Evolutionary conservation across 2,797 vertebrate species (phyloP).

Genomic region (Enteromius fasciolatus): DNA sequence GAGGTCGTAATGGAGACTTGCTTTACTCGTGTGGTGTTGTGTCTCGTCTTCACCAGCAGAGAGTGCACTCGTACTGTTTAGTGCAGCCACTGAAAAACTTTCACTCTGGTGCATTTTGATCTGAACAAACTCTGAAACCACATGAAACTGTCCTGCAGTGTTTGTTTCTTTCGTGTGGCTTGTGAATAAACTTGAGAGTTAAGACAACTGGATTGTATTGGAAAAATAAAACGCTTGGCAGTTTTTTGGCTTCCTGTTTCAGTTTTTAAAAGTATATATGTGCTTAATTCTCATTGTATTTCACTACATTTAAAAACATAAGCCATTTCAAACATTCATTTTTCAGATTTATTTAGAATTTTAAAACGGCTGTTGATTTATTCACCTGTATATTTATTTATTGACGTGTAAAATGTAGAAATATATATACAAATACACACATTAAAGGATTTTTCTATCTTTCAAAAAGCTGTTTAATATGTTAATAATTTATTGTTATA

Average conservation of each 20-base stretch:
- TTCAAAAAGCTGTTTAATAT: not conserved
- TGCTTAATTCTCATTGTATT: not conserved
- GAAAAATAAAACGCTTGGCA: not conserved
- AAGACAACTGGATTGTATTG: not conserved
- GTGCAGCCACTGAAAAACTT: not conserved
- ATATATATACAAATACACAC: too few relatives aligned
- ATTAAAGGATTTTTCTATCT: not conserved
- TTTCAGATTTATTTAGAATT: not conserved
- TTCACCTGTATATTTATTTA: not conserved
- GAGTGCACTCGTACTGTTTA: constrained; percentile 19
- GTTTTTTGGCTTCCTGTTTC: not conserved
- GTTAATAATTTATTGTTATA: not conserved
- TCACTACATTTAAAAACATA: not conserved
- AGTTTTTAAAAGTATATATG: not conserved
- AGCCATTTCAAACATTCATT: not conserved
- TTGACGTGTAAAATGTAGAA: not conserved
- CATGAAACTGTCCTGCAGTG: constrained; percentile 7
- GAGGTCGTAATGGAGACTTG: not conserved
- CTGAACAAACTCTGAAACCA: not conserved
- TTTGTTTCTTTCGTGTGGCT: not conserved
- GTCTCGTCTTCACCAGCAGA: constrained; percentile 35
- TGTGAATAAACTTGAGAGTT: not conserved
- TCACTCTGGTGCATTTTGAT: not conserved
- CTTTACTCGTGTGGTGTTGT: not conserved
- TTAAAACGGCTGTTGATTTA: not conserved